Base-by-base conservation (phyloP, 2,888 invertebrate genomes). In the Halocaridina rubra region DNA sequence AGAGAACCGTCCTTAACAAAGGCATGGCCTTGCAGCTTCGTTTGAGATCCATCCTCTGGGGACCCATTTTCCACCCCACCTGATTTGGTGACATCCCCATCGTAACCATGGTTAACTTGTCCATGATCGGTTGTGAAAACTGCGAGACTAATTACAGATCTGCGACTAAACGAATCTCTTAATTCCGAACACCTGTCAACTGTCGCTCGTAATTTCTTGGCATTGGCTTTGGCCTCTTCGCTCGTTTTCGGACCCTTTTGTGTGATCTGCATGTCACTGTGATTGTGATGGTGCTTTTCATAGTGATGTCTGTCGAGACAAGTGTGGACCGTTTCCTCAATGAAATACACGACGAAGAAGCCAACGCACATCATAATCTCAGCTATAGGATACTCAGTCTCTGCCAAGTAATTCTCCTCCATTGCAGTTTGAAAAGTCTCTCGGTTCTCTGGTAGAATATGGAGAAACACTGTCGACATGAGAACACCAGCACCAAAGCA, bases 401-500 rank as follows among this genome's bases (percentile, higher is more conserved):
- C 19, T 8, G 2, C 39, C 29, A 81, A 46, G 24, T 64, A 53
- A 3, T 32, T 76, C 16, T 10, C 30, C 0, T 81, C 57, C 75
- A 76, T 76, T 22, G 76, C 75, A 24, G 46, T 16, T 22, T 39
- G 13, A 53, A 80, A 57, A 16, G 29, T 85, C 7, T 78, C 81
- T 7, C 78, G 39, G 1, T 79, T 85, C 89, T 93, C 93, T 0
- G 93, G 92, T 89, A 93, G 92, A 91, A 93, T 92, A 89, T 93
- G 93, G 13, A 93, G 90, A 88, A 93, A 93, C 85, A 92, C 92
- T 1, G 93, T 93, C 30, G 93, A 92, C 77, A 93, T 91, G 19
- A 93, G 90, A 2, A 93, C 92, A 16, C 93, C 93, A 10, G 93
- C 93, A 24, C 93, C 93, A 88, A 93, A 92, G 71, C 92, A 92